Evolutionary conservation across 2,113 vertebrate species (phyloP).

Genomic region (Nymphicus hollandicus): DNA sequence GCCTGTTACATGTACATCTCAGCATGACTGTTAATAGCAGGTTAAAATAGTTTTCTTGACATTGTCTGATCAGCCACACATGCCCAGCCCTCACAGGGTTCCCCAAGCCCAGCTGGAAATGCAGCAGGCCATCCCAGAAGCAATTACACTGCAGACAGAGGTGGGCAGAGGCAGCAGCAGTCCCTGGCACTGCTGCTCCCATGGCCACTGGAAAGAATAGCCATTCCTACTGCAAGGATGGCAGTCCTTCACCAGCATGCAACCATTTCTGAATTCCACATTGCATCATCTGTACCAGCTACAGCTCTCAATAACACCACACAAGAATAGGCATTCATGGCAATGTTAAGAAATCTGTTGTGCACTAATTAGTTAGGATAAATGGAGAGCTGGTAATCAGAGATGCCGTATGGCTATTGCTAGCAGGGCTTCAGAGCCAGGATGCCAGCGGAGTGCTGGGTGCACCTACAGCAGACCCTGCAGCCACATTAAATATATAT

Average conservation of each 20-base stretch:
- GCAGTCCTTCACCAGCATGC: fast-evolving
- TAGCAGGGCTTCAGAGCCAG: background rate
- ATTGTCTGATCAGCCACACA: background rate
- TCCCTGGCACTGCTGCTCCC: fast-evolving
- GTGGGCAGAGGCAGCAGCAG: background rate
- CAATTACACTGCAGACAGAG: fast-evolving
- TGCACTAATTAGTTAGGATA: background rate
- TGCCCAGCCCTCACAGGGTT: fast-evolving
- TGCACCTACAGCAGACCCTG: background rate
- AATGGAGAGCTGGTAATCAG: background rate
- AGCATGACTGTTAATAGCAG: no score
- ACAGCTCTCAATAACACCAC: fast-evolving
- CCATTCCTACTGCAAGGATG: background rate
- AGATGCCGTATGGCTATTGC: background rate
- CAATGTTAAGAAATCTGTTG: background rate
- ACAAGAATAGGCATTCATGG: background rate
- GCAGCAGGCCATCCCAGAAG: background rate
- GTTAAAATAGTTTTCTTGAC: background rate
- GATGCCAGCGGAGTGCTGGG: background rate
- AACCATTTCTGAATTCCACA: background rate
- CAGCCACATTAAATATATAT: fast-evolving
- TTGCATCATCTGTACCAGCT: background rate
- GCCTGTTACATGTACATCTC: fast-evolving
- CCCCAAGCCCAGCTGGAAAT: background rate
- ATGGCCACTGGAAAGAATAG: background rate